Conservation (phyloP, 2,797 vertebrate genomes). For the Siniperca scherzeri region DNA sequence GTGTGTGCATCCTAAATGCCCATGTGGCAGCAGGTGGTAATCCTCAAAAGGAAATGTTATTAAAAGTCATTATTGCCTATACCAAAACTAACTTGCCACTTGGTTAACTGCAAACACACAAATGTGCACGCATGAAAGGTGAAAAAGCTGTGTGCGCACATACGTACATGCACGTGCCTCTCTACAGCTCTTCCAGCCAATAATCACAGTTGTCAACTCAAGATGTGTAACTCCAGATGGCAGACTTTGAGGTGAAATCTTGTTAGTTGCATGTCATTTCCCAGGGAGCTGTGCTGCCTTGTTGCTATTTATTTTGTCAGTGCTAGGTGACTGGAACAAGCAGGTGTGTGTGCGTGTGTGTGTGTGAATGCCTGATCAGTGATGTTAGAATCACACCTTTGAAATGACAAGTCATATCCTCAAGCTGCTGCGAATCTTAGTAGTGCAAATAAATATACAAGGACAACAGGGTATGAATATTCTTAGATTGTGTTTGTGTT, state of each 20-base stretch:
- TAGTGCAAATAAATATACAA: constrained; percentile 22
- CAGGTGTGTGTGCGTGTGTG: constrained; percentile 18
- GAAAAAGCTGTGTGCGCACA: neutral
- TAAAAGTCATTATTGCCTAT: constrained; percentile 14
- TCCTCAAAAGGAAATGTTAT: constrained; percentile 44
- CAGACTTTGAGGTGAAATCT: constrained; percentile 52
- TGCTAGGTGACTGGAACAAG: constrained; percentile 25
- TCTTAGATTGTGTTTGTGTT: constrained; percentile 39
- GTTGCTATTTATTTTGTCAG: constrained; percentile 52
- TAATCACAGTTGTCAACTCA: constrained; percentile 45
- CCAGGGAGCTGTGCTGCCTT: constrained; percentile 16
- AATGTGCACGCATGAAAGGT: neutral
- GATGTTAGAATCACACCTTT: constrained; percentile 43
- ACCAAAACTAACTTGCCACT: constrained; percentile 16
- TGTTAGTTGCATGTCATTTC: constrained; percentile 50
- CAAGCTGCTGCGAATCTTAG: constrained; percentile 26
- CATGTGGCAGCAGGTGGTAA: constrained; percentile 60
- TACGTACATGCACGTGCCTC: neutral
- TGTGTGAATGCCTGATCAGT: constrained; percentile 22
- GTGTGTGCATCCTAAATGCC: constrained; percentile 12
- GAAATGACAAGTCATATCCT: constrained; percentile 44
- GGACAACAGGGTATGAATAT: constrained; percentile 11
- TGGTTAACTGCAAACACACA: neutral
- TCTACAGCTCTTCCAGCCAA: constrained; percentile 30
- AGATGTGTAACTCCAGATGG: constrained; percentile 44